A percentile compares a stretch with the other conserved stretches of the same genome.
These are phyloP conservation scores for Bolinopsis microptera DNA, from an alignment of 37 sponge, comb jelly and placozoan species.

Conservation along the genomic window DNA sequence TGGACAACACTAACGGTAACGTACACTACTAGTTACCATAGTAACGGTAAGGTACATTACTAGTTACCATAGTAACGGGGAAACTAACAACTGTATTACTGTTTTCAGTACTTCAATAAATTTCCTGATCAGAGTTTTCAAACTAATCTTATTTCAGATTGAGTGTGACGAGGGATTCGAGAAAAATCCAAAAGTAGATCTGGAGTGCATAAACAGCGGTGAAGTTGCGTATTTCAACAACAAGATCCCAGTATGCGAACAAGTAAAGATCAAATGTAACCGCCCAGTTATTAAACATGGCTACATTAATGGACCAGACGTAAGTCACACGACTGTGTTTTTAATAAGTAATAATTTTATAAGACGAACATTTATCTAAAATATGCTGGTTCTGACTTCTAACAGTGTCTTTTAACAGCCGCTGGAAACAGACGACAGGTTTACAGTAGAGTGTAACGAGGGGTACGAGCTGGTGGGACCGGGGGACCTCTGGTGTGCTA, in stretches of 20 bases:
- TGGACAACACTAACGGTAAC: not conserved
- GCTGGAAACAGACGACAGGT: not conserved
- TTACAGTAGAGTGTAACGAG: constrained; percentile 32
- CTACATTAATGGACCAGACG: constrained; percentile 12
- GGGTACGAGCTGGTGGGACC: constrained; percentile 45
- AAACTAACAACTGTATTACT: too few relatives aligned
- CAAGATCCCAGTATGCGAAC: not conserved
- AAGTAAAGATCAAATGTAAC: not conserved
- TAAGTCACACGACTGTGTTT: not conserved
- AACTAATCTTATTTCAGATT: too few relatives aligned
- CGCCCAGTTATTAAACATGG: not conserved
- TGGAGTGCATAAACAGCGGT: not conserved
- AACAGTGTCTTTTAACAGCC: too few relatives aligned
- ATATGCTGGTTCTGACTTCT: too few relatives aligned
- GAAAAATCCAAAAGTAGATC: not conserved
- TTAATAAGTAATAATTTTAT: too few relatives aligned
- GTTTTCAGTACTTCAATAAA: too few relatives aligned
- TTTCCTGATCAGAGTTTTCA: too few relatives aligned
- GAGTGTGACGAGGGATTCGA: not conserved
- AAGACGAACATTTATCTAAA: too few relatives aligned
- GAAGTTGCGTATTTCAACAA: not conserved
- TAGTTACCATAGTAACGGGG: not conserved
- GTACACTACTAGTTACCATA: not conserved
- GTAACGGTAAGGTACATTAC: not conserved
- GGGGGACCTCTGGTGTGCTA: not conserved